Conservation (phyloP, 1,140 invertebrate genomes). For the Leucophenga varia region DNA sequence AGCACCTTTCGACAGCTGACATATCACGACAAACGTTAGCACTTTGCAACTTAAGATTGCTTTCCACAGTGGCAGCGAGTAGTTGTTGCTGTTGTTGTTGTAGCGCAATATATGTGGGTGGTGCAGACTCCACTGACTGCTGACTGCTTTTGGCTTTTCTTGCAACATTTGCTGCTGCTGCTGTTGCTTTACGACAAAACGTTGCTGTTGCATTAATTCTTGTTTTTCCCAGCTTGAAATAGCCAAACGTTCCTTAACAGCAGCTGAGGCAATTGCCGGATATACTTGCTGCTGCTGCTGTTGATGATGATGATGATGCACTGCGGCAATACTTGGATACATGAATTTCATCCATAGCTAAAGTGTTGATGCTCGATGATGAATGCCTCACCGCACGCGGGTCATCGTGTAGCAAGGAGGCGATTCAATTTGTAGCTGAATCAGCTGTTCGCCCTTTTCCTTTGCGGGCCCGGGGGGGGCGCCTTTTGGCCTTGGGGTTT, state of each 20-base stretch:
- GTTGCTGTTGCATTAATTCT: conserved; percentile 26
- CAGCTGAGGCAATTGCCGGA: conserved; percentile 14
- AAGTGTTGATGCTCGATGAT: conserved; percentile 52
- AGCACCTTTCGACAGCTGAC: no score
- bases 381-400: conserved; percentile 64
- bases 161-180: neutral
- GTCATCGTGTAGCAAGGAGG: conserved; percentile 63
- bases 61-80: no score
- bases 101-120: neutral
- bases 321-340: conserved; percentile 46
- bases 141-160: conserved; percentile 6
- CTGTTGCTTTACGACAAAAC: neutral
- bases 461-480: neutral
- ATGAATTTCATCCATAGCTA: conserved; percentile 54
- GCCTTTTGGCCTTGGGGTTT: conserved; percentile 16
- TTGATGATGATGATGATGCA: conserved; percentile 51
- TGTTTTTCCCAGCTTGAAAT: conserved; percentile 46
- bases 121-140: no score
- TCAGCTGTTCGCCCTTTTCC: conserved; percentile 3
- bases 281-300: conserved; percentile 13
- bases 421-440: conserved; percentile 55
- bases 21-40: no score
- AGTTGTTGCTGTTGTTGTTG: no score
- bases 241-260: conserved; percentile 7
- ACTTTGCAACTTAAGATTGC: no score